phyloP scores from a whole-genome alignment of 2,797 vertebrate species.

The Arctocebus calabarensis region DNA sequence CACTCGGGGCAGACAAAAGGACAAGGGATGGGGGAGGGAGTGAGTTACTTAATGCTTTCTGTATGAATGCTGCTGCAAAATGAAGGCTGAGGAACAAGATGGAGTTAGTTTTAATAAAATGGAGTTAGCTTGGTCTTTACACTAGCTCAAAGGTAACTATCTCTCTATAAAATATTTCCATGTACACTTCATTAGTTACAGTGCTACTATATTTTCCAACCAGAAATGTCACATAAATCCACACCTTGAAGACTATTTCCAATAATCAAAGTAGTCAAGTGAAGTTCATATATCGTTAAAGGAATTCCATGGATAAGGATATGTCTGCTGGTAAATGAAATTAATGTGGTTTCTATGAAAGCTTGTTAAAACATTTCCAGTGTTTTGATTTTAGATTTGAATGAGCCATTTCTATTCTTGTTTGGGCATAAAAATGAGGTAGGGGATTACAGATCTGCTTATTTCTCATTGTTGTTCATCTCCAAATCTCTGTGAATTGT shows the following conservation, averaged over 20 bases:
- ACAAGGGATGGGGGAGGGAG: no score
- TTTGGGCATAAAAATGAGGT: not conserved
- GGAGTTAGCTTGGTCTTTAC: no score
- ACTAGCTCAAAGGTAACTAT: not conserved
- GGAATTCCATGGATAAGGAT: not conserved
- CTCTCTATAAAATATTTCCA: not conserved
- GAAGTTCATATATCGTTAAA: not conserved
- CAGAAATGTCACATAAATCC: not conserved
- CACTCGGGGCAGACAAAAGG: no score
- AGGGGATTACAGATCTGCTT: not conserved
- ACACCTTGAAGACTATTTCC: not conserved
- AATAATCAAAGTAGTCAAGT: not conserved
- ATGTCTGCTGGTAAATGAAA: not conserved
- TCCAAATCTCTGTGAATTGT: not conserved
- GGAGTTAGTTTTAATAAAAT: no score
- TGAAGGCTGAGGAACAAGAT: no score
- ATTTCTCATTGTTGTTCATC: not conserved
- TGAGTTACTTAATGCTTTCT: no score
- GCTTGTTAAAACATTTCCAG: not conserved
- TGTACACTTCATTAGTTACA: not conserved
- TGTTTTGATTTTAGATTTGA: not conserved
- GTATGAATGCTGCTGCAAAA: no score
- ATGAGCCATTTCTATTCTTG: not conserved
- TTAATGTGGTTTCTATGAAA: not conserved
- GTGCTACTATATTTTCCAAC: not conserved